Evolutionary conservation across 2,888 invertebrate genomes (phyloP), one percentile per base, ranked within the genome.

Genomic region (Trileptium ribeirensis): DNA sequence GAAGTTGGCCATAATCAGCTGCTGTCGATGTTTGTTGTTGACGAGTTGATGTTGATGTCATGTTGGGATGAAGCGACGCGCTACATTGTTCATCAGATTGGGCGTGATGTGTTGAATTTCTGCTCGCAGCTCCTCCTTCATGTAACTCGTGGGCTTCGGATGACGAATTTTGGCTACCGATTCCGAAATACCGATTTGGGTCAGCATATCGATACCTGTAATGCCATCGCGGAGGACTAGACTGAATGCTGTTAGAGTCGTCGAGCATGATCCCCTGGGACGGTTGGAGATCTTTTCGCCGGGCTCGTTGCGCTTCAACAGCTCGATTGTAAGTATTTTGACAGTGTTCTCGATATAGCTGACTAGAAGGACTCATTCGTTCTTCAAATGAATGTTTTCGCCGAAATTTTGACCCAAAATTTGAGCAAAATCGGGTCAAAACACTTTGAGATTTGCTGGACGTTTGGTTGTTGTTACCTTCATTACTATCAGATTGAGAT

Each of bases 301-400:
- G 24, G 3, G 33, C 33, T 24, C 24, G 51, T 36, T 75, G 33
- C 36, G 77, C 31, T 24, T 75, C 77, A 36, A 33, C 29, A 34
- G 38, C 36, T 24, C 77, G 77, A 75, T 75, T 75, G 39, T 75
- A 75, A 39, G 77, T 36, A 38, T 75, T 75, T 75, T 38, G 77
- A 36, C 77, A 75, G 77, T 39, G 77, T 24, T 34, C 34, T 8
- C 37, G 77, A 36, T 38, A 75, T n/a, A 19, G 19, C 3, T 8
- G 19, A 36, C 8, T 15, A 8, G 70, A 15, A 15, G 51, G 51
- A 51, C 8, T 51, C 51, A 51, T 51, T 8, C 8, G 8, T 15
- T 15, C 8, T 24, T 51, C 51, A 8, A 51, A 51, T 51, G 51
- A 51, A 15, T 51, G 8, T 51, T 51, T 24, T 24, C 51, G 51